Base-by-base conservation (phyloP, 1,140 invertebrate genomes). In the Drosophila watanabei region DNA sequence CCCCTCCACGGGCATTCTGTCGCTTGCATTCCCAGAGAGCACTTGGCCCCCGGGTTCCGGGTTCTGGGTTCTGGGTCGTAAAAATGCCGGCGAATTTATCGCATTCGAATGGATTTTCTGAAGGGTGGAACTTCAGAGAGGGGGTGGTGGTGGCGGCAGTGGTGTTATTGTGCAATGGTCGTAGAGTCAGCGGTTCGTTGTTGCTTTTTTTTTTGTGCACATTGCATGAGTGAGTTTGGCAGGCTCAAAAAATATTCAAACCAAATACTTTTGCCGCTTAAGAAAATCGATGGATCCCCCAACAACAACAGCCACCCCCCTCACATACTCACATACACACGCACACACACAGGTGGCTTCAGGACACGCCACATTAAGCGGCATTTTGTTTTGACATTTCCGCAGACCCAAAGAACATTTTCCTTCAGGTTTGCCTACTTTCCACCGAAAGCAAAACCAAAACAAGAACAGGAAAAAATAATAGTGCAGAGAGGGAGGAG, bases 61-160 rank as follows among this genome's bases (percentile, higher is more conserved):
- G 52, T 41, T 77, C 28, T 52, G 48, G 33, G 52, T 48, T 79
- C 24, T 54, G 45, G 62, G 62, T 86, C 82, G 79, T 90, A 91
- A 86, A 90, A 90, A 90, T 78, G 59, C 69, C 72, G 72, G 81
- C 65, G 82, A 90, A 90, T 90, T 90, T 90, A 90, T 90, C 72
- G 86, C 82, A 70, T 85, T 82, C 54, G 80, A 90, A 81, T 90
- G 83, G 82, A 80, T 80, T 88, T 90, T 70, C 51, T 51, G 51
- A 43, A 37, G 81, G 66, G 66, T 70, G 51, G 35, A 59, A 59
- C 48, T 70, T 18, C 35, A 28, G 39, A 63, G 61, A 37, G 52
- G 73, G 73, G 43, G 43, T 32, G 52, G 32, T 43, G 49, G 14
- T 20, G 43, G 11, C 10, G 37, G 60, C 28, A 14, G 41, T 9